Conservation (phyloP, 2,888 invertebrate species). For the Taphrorychus bicolor region DNA sequence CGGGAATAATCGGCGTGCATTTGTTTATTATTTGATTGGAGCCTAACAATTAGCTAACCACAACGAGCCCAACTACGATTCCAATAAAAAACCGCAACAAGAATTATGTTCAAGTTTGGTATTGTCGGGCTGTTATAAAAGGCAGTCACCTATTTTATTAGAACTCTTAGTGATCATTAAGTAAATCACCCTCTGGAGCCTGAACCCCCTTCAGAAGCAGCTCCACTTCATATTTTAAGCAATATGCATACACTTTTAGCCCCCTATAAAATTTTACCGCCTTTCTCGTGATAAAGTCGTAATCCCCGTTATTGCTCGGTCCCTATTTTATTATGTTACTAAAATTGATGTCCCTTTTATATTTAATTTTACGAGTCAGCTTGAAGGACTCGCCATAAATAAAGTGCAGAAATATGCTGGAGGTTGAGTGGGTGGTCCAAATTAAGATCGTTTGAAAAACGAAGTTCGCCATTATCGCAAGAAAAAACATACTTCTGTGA, state of each 20-base stretch:
- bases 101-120: no score
- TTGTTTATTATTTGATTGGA: constrained; percentile 28
- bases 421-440: neutral
- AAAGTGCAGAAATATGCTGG: neutral
- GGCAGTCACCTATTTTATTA: no score
- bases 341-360: constrained; percentile 24
- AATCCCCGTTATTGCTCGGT: constrained; percentile 27
- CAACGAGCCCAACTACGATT: constrained; percentile 1
- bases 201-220: neutral
- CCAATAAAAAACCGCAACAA: neutral
- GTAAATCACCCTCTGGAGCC: no score
- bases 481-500: no score
- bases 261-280: constrained; percentile 25
- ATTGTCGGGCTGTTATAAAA: no score
- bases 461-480: neutral
- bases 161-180: no score
- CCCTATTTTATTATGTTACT: constrained; percentile 26
- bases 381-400: constrained; percentile 17
- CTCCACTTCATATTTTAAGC: constrained; percentile 25
- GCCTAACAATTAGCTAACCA: constrained; percentile 2
- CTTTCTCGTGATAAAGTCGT: constrained; percentile 29
- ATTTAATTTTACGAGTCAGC: constrained; percentile 18
- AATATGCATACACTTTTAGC: constrained; percentile 28
- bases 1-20: constrained; percentile 23
- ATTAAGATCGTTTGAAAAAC: no score